Base-by-base conservation (phyloP, 2,113 vertebrate genomes). In the Bettongia penicillata region DNA sequence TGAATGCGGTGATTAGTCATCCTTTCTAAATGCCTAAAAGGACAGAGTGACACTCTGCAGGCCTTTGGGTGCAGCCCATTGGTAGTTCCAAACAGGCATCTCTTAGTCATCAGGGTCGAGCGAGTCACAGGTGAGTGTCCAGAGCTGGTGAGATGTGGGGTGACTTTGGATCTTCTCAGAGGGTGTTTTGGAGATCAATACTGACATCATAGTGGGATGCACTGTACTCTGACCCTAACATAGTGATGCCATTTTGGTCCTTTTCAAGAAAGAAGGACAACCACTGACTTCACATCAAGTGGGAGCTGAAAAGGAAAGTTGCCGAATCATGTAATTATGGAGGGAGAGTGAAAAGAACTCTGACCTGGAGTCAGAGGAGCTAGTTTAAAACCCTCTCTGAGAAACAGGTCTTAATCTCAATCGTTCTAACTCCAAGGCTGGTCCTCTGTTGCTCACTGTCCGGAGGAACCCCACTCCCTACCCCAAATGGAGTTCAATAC, bases 1-100 rank as follows among this genome's bases (percentile, higher is more conserved):
- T 91, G 96, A 96, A 90, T 55, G 1, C 3, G 57, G 91, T 84
- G 91, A 93, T 97, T 97, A 97, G 93, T 97, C 96, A 96, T 96
- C 96, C 61, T 68, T 95, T 90, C 90, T 53, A 49, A 95, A 90
- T 68, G 89, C 48, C 92, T 91, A 92, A 91, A 89, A 84, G 37
- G 14, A 37, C 50, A 4, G 23, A 53, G 9, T 28, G 43, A 43
- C 3, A 25, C 24, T 31, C 24, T 24, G 48, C 57, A 61, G 53
- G 16, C 26, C 49, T 90, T 90, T n/a, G 43, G 53, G 28, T 7
- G 1, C 37, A 57, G 92, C 24, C n/a, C 37, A 12, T 53, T 84
- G 61, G 31, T 68, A 68, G 4, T 31, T 26, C 26, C 22, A 0
- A 8, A 57, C 7, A 47, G 61, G 77, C 48, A 49, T 22, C 8